Conservation (phyloP, 35 echinoderm and acorn worm genomes). For the Eucidaris tribuloides region DNA sequence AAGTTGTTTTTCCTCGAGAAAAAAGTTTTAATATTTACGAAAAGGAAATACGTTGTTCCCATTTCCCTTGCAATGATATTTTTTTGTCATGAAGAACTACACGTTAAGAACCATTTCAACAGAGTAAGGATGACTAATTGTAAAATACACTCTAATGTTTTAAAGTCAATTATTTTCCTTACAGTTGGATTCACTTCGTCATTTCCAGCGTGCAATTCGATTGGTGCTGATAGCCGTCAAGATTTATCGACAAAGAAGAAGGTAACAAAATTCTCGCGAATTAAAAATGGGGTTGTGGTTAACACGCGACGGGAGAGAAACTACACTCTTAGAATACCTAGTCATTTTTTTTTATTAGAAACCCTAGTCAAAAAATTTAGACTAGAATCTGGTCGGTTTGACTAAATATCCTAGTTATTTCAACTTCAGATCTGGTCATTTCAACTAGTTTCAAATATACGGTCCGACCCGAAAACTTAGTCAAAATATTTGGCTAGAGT, state of each 20-base stretch:
- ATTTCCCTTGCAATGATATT: background rate
- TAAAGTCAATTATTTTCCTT: background rate
- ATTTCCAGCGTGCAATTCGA: conserved; percentile 12
- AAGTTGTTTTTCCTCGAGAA: too few species aligned
- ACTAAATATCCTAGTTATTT: too few species aligned
- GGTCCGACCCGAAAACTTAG: too few species aligned
- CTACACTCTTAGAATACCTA: too few species aligned
- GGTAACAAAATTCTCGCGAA: background rate
- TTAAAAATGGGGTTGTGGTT: background rate
- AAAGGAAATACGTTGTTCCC: too few species aligned
- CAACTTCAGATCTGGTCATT: background rate
- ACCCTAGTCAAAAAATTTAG: too few species aligned
- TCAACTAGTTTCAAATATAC: background rate
- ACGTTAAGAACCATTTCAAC: background rate
- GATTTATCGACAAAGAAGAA: conserved; percentile 21
- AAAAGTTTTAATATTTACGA: too few species aligned
- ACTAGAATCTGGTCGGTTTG: too few species aligned
- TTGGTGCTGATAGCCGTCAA: conserved; percentile 20
- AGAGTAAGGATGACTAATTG: background rate
- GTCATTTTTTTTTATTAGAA: too few species aligned
- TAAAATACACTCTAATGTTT: background rate
- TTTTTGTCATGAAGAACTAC: background rate
- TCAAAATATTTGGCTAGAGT: too few species aligned
- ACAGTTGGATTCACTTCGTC: conserved; percentile 6
- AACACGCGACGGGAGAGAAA: background rate